phyloP scores from a whole-genome alignment of 2,797 vertebrate species.

The Coregonus sp. region DNA sequence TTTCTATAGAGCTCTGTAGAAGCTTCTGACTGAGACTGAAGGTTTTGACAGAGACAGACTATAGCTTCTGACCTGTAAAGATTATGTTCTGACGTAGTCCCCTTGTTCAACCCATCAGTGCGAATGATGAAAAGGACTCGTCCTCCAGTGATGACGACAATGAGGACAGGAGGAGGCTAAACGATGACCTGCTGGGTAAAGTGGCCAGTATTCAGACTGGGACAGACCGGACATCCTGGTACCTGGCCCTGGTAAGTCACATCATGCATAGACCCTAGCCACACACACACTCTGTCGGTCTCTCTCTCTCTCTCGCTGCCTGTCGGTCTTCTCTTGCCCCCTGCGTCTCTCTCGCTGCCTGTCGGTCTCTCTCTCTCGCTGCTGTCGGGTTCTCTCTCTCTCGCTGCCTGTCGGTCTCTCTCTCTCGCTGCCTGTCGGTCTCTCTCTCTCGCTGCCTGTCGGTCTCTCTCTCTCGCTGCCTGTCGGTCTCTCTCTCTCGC shows the following conservation, averaged over 20 bases:
- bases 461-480: too few relatives aligned
- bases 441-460: too few relatives aligned
- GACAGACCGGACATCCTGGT: conserved; percentile 79
- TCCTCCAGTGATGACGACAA: conserved; percentile 94
- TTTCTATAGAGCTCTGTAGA: background rate
- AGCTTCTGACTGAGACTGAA: background rate
- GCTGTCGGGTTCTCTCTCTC: too few relatives aligned
- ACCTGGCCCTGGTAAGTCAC: conserved; percentile 85
- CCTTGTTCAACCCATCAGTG: conserved; percentile 66
- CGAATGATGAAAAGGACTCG: conserved; percentile 93
- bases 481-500: too few relatives aligned
- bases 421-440: too few relatives aligned
- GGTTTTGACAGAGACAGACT: too few relatives aligned
- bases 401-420: too few relatives aligned
- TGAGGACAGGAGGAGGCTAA: conserved; percentile 85
- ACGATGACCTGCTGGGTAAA: conserved; percentile 89
- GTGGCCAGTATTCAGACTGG: conserved; percentile 80
- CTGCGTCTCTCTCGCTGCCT: background rate
- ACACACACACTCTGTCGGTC: background rate
- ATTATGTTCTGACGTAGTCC: conserved; percentile 6
- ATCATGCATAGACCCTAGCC: conserved; percentile 15
- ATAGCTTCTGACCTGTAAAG: background rate
- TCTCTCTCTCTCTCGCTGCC: too few relatives aligned
- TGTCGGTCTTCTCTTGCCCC: background rate
- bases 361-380: too few relatives aligned